Conservation (phyloP, 2,797 vertebrate genomes). For the Artibeus lituratus region DNA sequence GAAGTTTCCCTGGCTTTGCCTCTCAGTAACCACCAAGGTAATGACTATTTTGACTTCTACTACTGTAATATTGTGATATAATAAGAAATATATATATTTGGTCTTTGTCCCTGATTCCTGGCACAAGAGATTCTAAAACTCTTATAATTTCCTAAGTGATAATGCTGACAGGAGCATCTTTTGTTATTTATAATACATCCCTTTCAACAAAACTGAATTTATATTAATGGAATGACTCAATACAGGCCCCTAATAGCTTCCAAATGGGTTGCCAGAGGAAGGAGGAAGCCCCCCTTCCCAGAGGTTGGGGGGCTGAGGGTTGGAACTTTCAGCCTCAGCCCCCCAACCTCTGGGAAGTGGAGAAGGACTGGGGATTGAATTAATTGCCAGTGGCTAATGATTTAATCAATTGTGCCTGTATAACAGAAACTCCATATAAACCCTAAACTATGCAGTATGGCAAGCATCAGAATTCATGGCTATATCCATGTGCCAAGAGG, state of each 20-base stretch:
- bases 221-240: not conserved
- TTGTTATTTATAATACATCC: not conserved
- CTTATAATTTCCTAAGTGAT: not conserved
- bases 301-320: too few relatives aligned
- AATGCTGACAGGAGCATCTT: not conserved
- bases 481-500: not conserved
- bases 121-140: not conserved
- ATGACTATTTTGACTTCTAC: not conserved
- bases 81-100: not conserved
- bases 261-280: not conserved
- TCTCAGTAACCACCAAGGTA: not conserved
- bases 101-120: not conserved
- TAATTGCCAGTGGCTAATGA: not conserved
- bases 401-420: not conserved
- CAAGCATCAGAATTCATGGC: not conserved
- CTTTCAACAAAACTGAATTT: not conserved
- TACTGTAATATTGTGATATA: not conserved
- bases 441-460: not conserved
- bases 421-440: not conserved
- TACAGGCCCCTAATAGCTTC: not conserved
- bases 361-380: not conserved
- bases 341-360: not conserved
- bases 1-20: not conserved
- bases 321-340: not conserved
- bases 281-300: too few relatives aligned